Evolutionary conservation across 2,113 vertebrate genomes (phyloP).

Genomic region (Naja naja): DNA sequence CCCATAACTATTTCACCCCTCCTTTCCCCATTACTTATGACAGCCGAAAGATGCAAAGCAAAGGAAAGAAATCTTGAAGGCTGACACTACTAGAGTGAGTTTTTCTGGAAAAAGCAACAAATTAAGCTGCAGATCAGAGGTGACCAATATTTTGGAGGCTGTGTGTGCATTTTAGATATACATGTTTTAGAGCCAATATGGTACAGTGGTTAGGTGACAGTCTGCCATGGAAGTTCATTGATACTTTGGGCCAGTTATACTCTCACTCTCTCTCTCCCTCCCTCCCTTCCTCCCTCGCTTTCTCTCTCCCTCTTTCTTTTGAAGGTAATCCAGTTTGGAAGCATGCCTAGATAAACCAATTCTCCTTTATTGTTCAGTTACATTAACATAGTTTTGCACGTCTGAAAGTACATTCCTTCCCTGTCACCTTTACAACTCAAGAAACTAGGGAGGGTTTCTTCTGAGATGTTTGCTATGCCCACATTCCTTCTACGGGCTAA

Average conservation of each 20-base stretch:
- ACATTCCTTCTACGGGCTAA: background rate
- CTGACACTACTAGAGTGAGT: background rate
- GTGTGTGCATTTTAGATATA: background rate
- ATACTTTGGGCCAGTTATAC: background rate
- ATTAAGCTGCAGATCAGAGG: background rate
- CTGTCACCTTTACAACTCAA: background rate
- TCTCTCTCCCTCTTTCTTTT: background rate
- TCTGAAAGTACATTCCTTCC: background rate
- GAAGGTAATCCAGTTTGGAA: background rate
- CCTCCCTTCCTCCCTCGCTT: no score
- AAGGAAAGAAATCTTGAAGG: no score
- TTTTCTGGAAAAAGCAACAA: background rate
- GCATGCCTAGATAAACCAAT: background rate
- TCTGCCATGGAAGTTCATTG: background rate
- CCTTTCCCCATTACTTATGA: no score
- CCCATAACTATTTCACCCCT: no score
- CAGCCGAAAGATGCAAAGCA: no score
- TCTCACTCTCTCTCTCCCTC: no score
- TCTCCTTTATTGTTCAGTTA: background rate
- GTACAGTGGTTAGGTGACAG: background rate
- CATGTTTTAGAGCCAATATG: background rate
- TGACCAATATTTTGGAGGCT: background rate
- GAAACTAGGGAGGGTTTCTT: background rate
- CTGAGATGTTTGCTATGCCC: background rate
- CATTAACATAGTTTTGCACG: background rate